Evolutionary conservation across 2,888 invertebrate genomes (phyloP).

Genomic region (Callosobruchus maculatus): DNA sequence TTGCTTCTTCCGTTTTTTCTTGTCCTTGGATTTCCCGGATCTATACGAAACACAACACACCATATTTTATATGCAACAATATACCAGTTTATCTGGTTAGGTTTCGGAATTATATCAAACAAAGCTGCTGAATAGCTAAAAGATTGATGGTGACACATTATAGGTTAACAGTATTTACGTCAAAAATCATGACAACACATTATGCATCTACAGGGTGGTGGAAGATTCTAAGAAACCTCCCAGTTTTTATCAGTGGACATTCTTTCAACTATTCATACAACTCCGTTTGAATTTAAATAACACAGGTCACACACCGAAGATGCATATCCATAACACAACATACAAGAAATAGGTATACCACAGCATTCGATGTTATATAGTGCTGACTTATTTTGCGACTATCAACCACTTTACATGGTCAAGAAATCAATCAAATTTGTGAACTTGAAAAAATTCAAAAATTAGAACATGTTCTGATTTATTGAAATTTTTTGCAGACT

Average conservation of each 20-base stretch:
- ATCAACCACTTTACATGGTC: too few species aligned
- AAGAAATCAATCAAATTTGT: too few species aligned
- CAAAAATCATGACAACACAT: neutral
- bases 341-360: too few species aligned
- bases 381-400: too few species aligned
- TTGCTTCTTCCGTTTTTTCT: conserved; percentile 46
- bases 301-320: neutral
- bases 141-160: too few species aligned
- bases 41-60: conserved; percentile 21
- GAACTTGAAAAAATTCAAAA: too few species aligned
- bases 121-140: neutral
- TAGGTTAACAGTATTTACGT: neutral
- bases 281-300: neutral
- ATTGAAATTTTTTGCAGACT: too few species aligned
- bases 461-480: too few species aligned
- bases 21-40: conserved; percentile 45
- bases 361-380: too few species aligned
- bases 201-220: neutral
- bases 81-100: neutral
- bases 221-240: neutral
- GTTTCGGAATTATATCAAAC: neutral
- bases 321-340: too few species aligned
- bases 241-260: too few species aligned
- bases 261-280: neutral
- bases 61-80: neutral